Conservation (phyloP, 2,797 vertebrate species). For the Passerculus sandwichensis region DNA sequence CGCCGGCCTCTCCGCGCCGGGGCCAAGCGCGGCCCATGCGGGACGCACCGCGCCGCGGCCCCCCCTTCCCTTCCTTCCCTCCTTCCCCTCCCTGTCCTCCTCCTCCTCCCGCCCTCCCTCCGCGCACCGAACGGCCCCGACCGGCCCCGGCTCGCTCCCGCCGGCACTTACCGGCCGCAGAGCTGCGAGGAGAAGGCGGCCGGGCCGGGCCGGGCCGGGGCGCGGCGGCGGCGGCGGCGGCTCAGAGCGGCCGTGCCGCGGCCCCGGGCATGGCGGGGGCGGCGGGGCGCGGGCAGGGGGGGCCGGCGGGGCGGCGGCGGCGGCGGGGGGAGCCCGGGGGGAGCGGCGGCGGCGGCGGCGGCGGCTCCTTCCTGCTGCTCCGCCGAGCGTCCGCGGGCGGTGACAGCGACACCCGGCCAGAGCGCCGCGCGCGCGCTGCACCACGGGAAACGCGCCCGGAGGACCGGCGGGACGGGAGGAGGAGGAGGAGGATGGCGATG, state of each 20-base stretch:
- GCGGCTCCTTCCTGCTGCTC: slow-evolving; percentile 26
- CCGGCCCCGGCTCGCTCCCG: not conserved
- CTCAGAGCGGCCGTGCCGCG: slow-evolving; percentile 23
- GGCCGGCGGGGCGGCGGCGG: not conserved
- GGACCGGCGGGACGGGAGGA: slow-evolving; percentile 29
- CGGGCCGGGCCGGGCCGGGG: not conserved
- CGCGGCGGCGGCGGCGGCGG: not conserved
- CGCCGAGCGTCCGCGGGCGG: slow-evolving; percentile 32
- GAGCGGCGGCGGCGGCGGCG: not conserved
- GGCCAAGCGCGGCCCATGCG: slow-evolving; percentile 34
- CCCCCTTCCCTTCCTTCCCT: not conserved
- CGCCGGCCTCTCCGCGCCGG: not conserved
- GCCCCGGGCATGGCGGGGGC: slow-evolving; percentile 23
- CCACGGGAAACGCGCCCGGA: slow-evolving; percentile 71
- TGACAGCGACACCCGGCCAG: slow-evolving; percentile 73
- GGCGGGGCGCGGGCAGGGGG: not conserved
- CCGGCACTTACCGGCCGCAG: slow-evolving; percentile 33
- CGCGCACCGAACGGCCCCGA: not conserved
- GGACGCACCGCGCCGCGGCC: not conserved
- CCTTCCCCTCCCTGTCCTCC: not conserved
- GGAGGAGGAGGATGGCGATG: not conserved
- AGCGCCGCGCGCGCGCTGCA: slow-evolving; percentile 75
- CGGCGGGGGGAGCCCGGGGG: too few species aligned
- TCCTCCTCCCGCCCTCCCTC: not conserved
- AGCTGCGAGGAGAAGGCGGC: slow-evolving; percentile 15